phyloP scores from a whole-genome alignment of 2,888 invertebrate species.

The Phragmatobia fuliginosa region DNA sequence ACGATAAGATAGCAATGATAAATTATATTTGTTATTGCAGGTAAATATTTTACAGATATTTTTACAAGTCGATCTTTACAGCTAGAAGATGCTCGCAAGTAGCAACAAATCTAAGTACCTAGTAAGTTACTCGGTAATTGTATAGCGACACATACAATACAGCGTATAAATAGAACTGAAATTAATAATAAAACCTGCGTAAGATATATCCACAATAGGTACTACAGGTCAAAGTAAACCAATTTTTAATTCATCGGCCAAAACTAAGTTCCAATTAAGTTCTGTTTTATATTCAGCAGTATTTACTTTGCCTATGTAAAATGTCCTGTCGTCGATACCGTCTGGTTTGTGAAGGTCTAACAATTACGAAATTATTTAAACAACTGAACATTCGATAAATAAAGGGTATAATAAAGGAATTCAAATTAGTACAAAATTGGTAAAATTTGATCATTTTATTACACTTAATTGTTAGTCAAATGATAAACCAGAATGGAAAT shows the following conservation, averaged over 20 bases:
- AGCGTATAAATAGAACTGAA: no score
- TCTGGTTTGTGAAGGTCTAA: slow-evolving; percentile 21
- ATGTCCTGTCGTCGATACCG: neutral
- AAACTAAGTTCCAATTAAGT: neutral
- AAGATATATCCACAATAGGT: no score
- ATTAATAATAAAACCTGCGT: no score
- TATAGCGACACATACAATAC: no score
- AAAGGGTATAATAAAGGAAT: slow-evolving; percentile 50
- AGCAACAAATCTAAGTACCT: no score
- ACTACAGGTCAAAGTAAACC: neutral
- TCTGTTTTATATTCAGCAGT: neutral
- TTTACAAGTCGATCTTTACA: no score
- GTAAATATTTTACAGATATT: no score
- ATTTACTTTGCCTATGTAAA: neutral
- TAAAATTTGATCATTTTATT: slow-evolving; percentile 58
- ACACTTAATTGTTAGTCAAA: slow-evolving; percentile 48
- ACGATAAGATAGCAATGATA: no score
- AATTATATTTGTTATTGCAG: no score
- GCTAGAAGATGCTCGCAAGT: no score
- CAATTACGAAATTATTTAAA: slow-evolving; percentile 41
- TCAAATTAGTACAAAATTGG: slow-evolving; percentile 42
- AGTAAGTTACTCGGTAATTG: no score
- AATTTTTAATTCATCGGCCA: neutral
- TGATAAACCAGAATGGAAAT: slow-evolving; percentile 9
- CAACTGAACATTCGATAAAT: slow-evolving; percentile 45